Conservation (phyloP, 2,113 vertebrate species). For the Abramis brama region DNA sequence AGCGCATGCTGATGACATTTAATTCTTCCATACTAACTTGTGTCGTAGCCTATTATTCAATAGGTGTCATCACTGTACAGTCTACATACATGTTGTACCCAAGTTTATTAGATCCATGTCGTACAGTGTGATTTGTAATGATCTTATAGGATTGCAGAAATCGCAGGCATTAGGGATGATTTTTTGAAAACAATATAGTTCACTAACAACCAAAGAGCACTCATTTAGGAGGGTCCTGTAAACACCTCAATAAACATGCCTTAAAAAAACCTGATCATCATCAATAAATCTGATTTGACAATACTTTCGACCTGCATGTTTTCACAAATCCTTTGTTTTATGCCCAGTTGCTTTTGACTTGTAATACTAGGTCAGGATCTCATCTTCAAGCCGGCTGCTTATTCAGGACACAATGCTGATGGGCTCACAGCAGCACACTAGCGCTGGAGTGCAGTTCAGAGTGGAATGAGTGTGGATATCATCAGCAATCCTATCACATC, state of each 20-base stretch:
- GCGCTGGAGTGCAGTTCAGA: slow-evolving; percentile 49
- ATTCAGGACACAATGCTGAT: slow-evolving; percentile 17
- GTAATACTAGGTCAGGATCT: slow-evolving; percentile 9
- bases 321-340: background rate
- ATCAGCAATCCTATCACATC: slow-evolving; percentile 75
- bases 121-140: too few species aligned
- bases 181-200: background rate
- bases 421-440: slow-evolving; percentile 32
- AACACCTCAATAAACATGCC: background rate
- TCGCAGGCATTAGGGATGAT: background rate
- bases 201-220: background rate
- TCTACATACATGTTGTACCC: too few species aligned
- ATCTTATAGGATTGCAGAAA: too few species aligned
- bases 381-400: slow-evolving; percentile 5
- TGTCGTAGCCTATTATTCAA: too few species aligned
- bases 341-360: background rate
- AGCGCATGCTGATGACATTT: too few species aligned
- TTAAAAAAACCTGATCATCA: background rate
- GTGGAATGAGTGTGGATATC: slow-evolving; percentile 54
- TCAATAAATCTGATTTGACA: background rate
- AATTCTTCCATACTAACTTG: too few species aligned
- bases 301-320: background rate
- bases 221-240: background rate
- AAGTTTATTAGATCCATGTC: too few species aligned
- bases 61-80: too few species aligned